Evolutionary conservation across 2,888 invertebrate genomes (phyloP).

Genomic region (Smittia sp.): DNA sequence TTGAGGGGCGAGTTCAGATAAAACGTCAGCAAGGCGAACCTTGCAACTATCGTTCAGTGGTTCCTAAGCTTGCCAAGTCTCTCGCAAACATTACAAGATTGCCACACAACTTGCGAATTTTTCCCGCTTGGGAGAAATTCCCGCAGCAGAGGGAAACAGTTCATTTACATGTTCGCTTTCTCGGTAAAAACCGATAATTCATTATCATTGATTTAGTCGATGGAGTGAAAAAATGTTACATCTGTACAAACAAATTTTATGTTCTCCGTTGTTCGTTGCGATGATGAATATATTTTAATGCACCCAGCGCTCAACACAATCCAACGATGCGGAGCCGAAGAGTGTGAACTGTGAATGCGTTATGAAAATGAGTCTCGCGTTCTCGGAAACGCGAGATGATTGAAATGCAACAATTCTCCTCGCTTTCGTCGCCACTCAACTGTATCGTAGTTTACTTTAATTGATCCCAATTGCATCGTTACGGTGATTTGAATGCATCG

Average conservation of each 20-base stretch:
- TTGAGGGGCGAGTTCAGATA: not conserved
- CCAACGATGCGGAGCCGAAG: not conserved
- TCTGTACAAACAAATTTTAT: slow-evolving; percentile 37
- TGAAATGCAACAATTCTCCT: not conserved
- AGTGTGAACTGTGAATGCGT: not conserved
- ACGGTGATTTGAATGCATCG: not conserved
- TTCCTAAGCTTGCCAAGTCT: too few species aligned
- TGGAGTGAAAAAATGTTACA: slow-evolving; percentile 38
- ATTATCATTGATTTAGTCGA: slow-evolving; percentile 39
- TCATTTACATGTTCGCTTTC: slow-evolving; percentile 25
- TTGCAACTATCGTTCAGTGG: too few species aligned
- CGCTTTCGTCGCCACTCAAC: not conserved
- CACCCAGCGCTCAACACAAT: not conserved
- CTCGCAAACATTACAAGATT: too few species aligned
- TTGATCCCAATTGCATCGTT: slow-evolving; percentile 28
- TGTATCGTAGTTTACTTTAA: slow-evolving; percentile 1
- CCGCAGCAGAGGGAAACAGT: not conserved
- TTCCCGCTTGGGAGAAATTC: too few species aligned
- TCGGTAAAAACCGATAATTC: slow-evolving; percentile 21
- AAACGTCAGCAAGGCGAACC: too few species aligned
- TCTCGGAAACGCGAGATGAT: not conserved
- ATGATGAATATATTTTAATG: not conserved
- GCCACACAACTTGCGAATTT: too few species aligned
- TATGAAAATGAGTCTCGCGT: not conserved
- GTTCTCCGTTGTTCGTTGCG: not conserved